Percentiles rank a stretch among this genome's conserved stretches.
Conservation (phyloP, 92 coral and sea anemone genomes). For the Parazoanthus darwini region DNA sequence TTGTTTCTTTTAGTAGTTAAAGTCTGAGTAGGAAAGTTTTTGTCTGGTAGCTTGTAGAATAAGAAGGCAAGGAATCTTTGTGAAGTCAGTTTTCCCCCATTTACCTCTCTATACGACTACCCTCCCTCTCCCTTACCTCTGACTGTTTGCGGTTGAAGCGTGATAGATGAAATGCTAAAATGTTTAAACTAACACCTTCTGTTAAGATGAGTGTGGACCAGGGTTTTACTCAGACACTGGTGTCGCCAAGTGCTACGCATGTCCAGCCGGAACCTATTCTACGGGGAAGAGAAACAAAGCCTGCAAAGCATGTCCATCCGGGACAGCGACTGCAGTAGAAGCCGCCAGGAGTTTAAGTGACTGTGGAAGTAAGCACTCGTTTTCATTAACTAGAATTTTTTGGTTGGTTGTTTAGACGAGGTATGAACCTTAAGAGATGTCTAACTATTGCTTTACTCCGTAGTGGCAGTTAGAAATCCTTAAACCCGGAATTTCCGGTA, state of each 20-base stretch:
- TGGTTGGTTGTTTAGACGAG: no score
- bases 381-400: no score
- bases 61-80: background rate
- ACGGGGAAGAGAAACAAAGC: slow-evolving; percentile 59
- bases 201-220: slow-evolving; percentile 80
- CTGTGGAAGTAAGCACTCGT: slow-evolving; percentile 77
- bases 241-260: slow-evolving; percentile 71
- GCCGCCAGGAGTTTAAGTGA: slow-evolving; percentile 72
- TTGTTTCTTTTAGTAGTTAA: no score
- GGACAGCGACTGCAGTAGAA: slow-evolving; percentile 65
- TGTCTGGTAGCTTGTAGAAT: background rate
- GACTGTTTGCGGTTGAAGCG: background rate
- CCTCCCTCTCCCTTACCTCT: no score
- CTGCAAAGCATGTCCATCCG: slow-evolving; percentile 66
- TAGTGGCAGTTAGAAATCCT: no score
- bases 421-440: no score
- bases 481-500: no score
- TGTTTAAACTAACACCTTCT: background rate
- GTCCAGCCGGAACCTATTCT: slow-evolving; percentile 76
- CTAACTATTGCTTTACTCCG: no score
- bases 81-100: background rate
- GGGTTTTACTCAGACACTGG: slow-evolving; percentile 76
- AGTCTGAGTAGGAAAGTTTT: background rate
- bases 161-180: no score
- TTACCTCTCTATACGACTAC: no score